Conservation (phyloP, 2,888 invertebrate genomes). For the Limnephilus lunatus region DNA sequence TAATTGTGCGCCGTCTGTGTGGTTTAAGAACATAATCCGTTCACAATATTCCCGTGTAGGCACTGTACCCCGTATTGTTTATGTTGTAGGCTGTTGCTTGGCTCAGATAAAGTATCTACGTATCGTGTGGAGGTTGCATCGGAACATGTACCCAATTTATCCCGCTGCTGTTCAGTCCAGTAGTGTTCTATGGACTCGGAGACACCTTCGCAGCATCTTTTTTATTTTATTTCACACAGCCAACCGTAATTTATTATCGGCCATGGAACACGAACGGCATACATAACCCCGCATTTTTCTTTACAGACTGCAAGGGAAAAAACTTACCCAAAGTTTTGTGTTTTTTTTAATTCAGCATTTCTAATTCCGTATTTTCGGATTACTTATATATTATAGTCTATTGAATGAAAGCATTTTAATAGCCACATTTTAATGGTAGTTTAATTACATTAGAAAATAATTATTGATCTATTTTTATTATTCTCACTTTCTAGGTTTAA, state of each 20-base stretch:
- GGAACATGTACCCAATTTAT: conserved; percentile 47
- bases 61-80: conserved; percentile 3
- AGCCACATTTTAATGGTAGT: neutral
- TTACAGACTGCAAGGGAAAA: neutral
- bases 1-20: conserved; percentile 33
- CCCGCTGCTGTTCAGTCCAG: conserved; percentile 27
- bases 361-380: neutral
- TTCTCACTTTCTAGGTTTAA: neutral
- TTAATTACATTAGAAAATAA: neutral
- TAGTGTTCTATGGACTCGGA: conserved; percentile 23
- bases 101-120: conserved; percentile 22
- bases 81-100: neutral
- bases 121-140: conserved; percentile 15
- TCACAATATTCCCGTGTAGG: conserved; percentile 8
- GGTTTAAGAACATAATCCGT: conserved; percentile 28
- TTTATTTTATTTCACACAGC: conserved; percentile 56
- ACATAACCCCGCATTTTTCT: conserved; percentile 8
- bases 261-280: conserved; percentile 1
- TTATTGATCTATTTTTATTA: neutral
- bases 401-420: neutral
- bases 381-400: neutral
- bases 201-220: conserved; percentile 41
- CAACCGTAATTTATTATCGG: conserved; percentile 55
- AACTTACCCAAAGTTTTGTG: neutral
- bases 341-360: neutral